Evolutionary conservation across 1,140 invertebrate genomes (phyloP).

Genomic region (Drosophila sturtevanti): DNA sequence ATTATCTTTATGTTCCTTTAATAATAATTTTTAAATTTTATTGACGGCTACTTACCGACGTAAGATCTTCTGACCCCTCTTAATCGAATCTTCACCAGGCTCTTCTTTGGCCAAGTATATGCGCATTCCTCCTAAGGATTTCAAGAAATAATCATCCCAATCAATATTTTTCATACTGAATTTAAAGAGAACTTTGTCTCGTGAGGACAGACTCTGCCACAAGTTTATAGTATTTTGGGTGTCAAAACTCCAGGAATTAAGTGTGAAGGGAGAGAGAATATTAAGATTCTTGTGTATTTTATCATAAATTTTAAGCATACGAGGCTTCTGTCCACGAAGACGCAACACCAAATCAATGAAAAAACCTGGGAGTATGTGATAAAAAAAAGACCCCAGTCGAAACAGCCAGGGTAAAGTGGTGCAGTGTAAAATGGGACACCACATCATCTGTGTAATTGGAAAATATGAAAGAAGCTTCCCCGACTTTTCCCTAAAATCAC

Average conservation of each 20-base stretch:
- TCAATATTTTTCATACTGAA: constrained; percentile 87
- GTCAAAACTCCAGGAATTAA: constrained; percentile 87
- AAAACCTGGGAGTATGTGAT: constrained; percentile 85
- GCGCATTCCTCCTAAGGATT: constrained; percentile 86
- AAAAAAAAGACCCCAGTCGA: constrained; percentile 82
- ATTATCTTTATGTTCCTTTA: too few species aligned
- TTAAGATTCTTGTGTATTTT: constrained; percentile 88
- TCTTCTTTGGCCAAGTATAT: constrained; percentile 89
- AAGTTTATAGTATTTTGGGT: constrained; percentile 86
- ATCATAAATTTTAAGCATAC: constrained; percentile 86
- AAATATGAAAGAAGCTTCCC: constrained; percentile 58
- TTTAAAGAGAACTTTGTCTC: constrained; percentile 86
- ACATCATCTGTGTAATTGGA: constrained; percentile 82
- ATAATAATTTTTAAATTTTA: too few species aligned
- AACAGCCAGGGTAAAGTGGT: constrained; percentile 81
- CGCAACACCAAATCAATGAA: constrained; percentile 84
- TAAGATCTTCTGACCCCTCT: constrained; percentile 8
- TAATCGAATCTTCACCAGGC: constrained; percentile 82
- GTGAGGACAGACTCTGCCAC: constrained; percentile 84
- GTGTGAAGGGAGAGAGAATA: constrained; percentile 88
- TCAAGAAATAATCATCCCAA: constrained; percentile 86
- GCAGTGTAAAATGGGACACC: constrained; percentile 83
- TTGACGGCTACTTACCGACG: constrained; percentile 21
- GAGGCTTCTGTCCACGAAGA: constrained; percentile 71
- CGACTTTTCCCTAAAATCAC: constrained; percentile 83